A percentile compares a stretch with the other conserved stretches of the same genome.
phyloP scores from a whole-genome alignment of 2,113 vertebrate species.

The Willisornis vidua region DNA sequence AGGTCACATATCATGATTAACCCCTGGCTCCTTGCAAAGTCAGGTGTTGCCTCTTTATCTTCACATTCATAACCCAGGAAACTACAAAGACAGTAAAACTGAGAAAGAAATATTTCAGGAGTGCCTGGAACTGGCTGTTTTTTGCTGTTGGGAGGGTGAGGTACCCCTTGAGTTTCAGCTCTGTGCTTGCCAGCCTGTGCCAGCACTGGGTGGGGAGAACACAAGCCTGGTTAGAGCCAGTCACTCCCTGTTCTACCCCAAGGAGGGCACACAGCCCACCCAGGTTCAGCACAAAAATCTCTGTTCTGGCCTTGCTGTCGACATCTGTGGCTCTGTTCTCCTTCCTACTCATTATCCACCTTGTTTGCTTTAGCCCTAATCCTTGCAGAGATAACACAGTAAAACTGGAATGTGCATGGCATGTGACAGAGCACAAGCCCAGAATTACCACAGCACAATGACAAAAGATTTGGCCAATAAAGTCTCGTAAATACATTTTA shows the following conservation, averaged over 20 bases:
- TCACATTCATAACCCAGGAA: constrained; percentile 57
- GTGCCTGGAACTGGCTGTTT: constrained; percentile 71
- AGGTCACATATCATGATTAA: constrained; percentile 56
- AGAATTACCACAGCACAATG: not conserved
- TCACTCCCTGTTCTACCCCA: not conserved
- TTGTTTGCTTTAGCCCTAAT: not conserved
- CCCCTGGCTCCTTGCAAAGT: constrained; percentile 72
- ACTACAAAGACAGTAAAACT: constrained; percentile 32
- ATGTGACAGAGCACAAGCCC: not conserved
- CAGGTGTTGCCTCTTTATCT: constrained; percentile 66
- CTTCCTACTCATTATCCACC: fast-evolving
- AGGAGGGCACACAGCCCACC: not conserved
- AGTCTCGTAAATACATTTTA: not conserved
- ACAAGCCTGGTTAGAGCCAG: not conserved
- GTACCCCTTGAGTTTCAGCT: not conserved
- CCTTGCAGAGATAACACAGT: not conserved
- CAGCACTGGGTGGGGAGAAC: not conserved
- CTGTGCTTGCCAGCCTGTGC: not conserved
- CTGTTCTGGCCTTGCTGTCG: not conserved
- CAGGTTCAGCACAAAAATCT: not conserved
- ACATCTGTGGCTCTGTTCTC: not conserved
- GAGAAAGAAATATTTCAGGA: constrained; percentile 62
- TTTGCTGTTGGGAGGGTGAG: constrained; percentile 66
- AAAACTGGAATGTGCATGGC: too few species aligned
- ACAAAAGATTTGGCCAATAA: not conserved